Evolutionary conservation across 2,113 vertebrate species (phyloP).

Genomic region (Pelmatolapia mariae): DNA sequence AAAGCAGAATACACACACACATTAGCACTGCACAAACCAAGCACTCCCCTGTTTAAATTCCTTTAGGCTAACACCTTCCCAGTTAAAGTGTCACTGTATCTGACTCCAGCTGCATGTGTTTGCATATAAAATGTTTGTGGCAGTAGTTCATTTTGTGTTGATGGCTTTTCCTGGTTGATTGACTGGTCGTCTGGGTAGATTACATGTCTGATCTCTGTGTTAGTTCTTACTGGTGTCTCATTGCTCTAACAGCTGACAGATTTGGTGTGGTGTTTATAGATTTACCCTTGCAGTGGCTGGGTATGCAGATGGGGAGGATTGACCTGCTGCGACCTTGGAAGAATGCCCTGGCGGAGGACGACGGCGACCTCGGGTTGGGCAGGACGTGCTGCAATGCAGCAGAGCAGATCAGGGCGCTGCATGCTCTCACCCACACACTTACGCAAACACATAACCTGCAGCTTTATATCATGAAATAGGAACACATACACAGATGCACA

Average conservation of each 20-base stretch:
- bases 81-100: background rate
- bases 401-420: slow-evolving; percentile 61
- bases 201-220: background rate
- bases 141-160: background rate
- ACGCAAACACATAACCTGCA: slow-evolving; percentile 13
- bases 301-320: slow-evolving; percentile 62
- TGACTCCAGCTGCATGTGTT: background rate
- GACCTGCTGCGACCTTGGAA: slow-evolving; percentile 66
- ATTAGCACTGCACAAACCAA: rapidly evolving
- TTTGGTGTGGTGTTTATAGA: slow-evolving; percentile 44
- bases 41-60: background rate
- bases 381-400: slow-evolving; percentile 74
- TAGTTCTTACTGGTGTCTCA: background rate
- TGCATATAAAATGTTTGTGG: background rate
- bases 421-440: slow-evolving; percentile 20
- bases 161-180: background rate
- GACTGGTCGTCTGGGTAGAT: slow-evolving; percentile 5
- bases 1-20: background rate
- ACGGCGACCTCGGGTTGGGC: slow-evolving; percentile 54
- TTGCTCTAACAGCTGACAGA: slow-evolving; percentile 17
- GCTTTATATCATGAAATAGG: background rate
- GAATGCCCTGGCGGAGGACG: slow-evolving; percentile 49
- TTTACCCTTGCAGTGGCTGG: slow-evolving; percentile 29
- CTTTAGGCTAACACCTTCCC: background rate
- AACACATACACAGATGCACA: background rate